Conservation (phyloP, 2,888 invertebrate species). For the Graphium colonna region DNA sequence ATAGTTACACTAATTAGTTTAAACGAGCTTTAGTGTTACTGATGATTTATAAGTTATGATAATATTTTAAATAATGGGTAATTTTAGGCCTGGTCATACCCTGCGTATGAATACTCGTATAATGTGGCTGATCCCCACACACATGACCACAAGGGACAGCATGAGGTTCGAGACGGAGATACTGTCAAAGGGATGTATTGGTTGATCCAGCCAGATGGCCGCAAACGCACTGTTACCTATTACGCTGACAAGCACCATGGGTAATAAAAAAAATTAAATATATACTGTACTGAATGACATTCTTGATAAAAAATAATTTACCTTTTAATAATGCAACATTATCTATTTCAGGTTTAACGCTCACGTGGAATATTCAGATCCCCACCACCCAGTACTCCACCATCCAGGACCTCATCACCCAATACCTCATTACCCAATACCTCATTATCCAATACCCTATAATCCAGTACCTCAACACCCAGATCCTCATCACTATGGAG, state of each 20-base stretch:
- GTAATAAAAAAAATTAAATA: conserved; percentile 38
- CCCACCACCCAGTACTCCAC: conserved; percentile 21
- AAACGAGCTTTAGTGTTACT: too few relatives aligned
- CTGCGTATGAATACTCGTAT: conserved; percentile 77
- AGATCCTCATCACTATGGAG: background rate
- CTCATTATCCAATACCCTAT: conserved; percentile 34
- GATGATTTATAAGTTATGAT: too few relatives aligned
- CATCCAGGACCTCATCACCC: too few relatives aligned
- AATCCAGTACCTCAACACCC: conserved; percentile 37
- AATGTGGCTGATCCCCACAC: conserved; percentile 78
- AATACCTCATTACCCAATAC: too few relatives aligned
- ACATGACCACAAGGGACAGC: conserved; percentile 75
- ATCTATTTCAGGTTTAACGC: conserved; percentile 32
- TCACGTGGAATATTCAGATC: conserved; percentile 31
- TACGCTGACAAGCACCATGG: conserved; percentile 74
- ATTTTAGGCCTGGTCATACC: conserved; percentile 63
- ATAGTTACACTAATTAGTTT: too few relatives aligned
- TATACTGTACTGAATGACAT: background rate
- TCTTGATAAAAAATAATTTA: too few relatives aligned
- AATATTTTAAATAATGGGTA: too few relatives aligned
- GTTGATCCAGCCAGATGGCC: conserved; percentile 75
- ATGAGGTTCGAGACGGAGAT: conserved; percentile 72
- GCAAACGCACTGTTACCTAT: conserved; percentile 72
- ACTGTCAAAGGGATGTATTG: conserved; percentile 75
- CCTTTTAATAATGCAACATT: background rate